Evolutionary conservation across 2,797 vertebrate genomes (phyloP), one percentile per base, ranked within the genome.

Genomic region (Thalassophryne amazonica): DNA sequence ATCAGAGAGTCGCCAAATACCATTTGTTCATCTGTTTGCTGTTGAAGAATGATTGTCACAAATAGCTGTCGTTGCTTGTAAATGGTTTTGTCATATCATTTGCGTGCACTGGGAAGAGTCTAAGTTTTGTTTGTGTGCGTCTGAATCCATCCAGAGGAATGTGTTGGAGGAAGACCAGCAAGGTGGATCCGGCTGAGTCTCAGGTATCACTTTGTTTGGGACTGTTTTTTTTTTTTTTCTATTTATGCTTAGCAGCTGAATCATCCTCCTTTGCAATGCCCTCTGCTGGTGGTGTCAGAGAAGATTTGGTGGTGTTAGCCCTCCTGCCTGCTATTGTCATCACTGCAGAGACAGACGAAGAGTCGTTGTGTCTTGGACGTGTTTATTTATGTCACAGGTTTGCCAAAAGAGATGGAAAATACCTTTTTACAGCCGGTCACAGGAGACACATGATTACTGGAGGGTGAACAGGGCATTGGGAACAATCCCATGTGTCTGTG

Each of bases 401-500:
- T 67, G 76, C 74, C 72, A 76, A 66, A 78, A 66, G 79, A 84
- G 76, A 80, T 48, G 61, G 63, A 84, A 76, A 81, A 79, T 69
- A 55, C 81, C 58, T 81, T 78, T 84, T 82, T 80, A 86, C 69
- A 81, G 78, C 71, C 81, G 75, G 74, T 65, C 72, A 76, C 71
- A 68, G 75, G 47, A 69, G 55, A 65, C 66, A 66, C 64, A 75
- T 80, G 74, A 76, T n/a, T n/a, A n/a, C n/a, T n/a, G n/a, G n/a
- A n/a, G n/a, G n/a, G n/a, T n/a, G n/a, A n/a, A n/a, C n/a, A n/a
- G n/a, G n/a, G n/a, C n/a, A n/a, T n/a, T n/a, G n/a, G n/a, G n/a
- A n/a, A n/a, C n/a, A n/a, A n/a, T n/a, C n/a, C n/a, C n/a, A n/a
- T n/a, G n/a, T n/a, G n/a, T n/a, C n/a, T n/a, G n/a, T n/a, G n/a